A percentile compares a stretch with the other conserved stretches of the same genome.
phyloP scores from a whole-genome alignment of 2,888 invertebrate species.

The Ashinkailepas kermadecensis region DNA sequence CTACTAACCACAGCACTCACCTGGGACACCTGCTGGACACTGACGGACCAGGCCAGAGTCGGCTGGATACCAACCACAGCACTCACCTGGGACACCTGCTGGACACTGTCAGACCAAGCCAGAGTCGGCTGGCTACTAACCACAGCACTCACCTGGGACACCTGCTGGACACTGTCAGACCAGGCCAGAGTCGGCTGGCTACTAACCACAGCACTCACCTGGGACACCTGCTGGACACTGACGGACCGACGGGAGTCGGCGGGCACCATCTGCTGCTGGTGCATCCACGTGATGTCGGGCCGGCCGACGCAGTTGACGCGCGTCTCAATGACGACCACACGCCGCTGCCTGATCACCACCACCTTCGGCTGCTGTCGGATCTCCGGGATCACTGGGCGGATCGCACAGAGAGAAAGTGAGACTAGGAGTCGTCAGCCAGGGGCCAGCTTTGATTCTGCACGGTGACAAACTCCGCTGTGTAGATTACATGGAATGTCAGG shows the following conservation, averaged over 20 bases:
- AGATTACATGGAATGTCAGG: no score
- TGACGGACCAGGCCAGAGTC: slow-evolving; percentile 66
- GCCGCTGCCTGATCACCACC: not conserved
- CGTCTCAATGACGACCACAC: slow-evolving; percentile 75
- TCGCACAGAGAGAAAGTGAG: not conserved
- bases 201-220: no score
- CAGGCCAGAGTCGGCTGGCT: no score
- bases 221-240: slow-evolving; percentile 65
- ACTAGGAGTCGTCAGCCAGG: not conserved
- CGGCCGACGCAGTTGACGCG: slow-evolving; percentile 87
- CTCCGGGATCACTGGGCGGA: not conserved
- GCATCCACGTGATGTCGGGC: slow-evolving; percentile 89
- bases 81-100: no score
- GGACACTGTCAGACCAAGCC: no score
- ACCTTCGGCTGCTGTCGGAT: slow-evolving; percentile 27
- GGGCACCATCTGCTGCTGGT: slow-evolving; percentile 68
- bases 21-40: slow-evolving; percentile 63
- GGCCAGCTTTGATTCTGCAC: no score
- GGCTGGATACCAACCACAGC: no score
- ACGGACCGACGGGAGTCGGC: slow-evolving; percentile 69
- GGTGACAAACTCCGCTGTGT: no score
- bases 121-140: no score
- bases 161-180: not conserved
- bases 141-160: not conserved
- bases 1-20: no score